Conservation (phyloP, 2,888 invertebrate species). For the Papilio gigon region DNA sequence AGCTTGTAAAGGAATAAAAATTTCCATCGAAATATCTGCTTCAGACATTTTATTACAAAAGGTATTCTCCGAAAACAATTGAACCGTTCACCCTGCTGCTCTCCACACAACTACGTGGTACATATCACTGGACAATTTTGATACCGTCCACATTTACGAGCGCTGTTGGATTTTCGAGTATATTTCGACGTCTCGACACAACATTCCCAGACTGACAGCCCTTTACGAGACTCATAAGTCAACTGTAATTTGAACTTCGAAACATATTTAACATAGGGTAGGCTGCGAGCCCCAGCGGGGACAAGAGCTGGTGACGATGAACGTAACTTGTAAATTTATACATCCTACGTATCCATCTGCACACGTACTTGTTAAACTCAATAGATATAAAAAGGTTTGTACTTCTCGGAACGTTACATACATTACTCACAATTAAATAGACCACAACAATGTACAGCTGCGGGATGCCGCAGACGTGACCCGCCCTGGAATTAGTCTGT, state of each 20-base stretch:
- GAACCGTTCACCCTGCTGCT: conserved; percentile 28
- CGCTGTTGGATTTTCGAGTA: conserved; percentile 45
- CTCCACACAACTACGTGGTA: conserved; percentile 42
- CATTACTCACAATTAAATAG: neutral
- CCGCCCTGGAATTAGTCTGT: conserved; percentile 15
- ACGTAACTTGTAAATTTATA: too few species aligned
- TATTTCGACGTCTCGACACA: conserved; percentile 45
- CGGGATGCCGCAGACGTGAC: conserved; percentile 22
- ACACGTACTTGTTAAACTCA: neutral
- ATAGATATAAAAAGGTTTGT: neutral
- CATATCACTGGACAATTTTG: conserved; percentile 51
- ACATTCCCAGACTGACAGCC: conserved; percentile 35
- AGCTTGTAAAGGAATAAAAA: too few species aligned
- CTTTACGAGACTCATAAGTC: conserved; percentile 7
- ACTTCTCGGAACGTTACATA: neutral
- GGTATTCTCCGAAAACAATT: conserved; percentile 15
- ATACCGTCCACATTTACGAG: conserved; percentile 55
- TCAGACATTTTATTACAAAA: neutral
- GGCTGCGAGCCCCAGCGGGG: too few species aligned
- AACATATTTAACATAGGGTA: neutral
- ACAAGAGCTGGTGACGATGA: too few species aligned
- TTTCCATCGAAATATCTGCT: neutral
- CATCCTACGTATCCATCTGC: too few species aligned
- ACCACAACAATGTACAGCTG: conserved; percentile 14
- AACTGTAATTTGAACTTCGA: neutral